Evolutionary conservation across 2,797 vertebrate genomes (phyloP).

Genomic region (Meriones psammophilus): DNA sequence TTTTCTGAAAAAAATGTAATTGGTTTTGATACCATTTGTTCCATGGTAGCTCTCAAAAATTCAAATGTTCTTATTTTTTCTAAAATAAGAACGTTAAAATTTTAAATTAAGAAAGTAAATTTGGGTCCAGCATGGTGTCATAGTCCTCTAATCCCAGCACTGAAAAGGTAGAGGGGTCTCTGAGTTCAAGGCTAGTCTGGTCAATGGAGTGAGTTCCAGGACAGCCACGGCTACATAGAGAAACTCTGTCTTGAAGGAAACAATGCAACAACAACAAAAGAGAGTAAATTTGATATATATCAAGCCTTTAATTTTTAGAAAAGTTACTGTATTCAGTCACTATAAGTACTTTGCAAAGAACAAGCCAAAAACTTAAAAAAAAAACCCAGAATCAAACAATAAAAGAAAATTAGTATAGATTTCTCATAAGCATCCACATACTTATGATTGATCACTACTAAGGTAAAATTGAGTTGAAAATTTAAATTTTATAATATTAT

Average conservation of each 20-base stretch:
- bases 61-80: not conserved
- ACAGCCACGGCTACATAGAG: not conserved
- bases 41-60: not conserved
- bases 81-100: not conserved
- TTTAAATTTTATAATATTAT: not conserved
- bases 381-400: not conserved
- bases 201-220: not conserved
- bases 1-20: not conserved
- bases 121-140: not conserved
- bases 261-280: not conserved
- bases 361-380: not conserved
- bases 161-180: not conserved
- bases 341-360: not conserved
- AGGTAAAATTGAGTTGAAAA: conserved; percentile 41
- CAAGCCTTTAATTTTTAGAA: not conserved
- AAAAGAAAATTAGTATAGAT: not conserved
- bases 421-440: not conserved
- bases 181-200: not conserved
- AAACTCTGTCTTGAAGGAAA: not conserved
- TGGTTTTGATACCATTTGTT: not conserved
- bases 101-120: not conserved
- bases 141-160: not conserved
- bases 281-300: not conserved
- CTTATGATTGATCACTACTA: not conserved
- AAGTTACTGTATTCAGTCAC: not conserved